These are phyloP conservation scores for Prinia subflava DNA, from an alignment of 2,113 vertebrate genomes.

Conservation along the genomic window DNA sequence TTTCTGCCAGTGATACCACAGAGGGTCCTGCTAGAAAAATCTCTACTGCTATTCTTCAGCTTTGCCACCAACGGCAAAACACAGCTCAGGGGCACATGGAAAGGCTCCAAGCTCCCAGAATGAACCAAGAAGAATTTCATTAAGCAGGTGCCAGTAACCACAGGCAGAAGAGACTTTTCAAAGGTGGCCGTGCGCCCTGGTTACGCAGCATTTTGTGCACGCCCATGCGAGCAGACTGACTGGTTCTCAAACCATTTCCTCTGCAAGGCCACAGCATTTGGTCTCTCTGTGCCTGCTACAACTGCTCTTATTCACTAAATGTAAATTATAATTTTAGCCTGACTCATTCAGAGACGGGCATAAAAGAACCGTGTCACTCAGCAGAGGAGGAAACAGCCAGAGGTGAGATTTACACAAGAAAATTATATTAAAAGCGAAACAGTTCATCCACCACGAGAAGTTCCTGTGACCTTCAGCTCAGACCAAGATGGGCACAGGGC, in stretches of 20 bases:
- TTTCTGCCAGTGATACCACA: not conserved
- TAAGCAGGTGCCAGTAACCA: not conserved
- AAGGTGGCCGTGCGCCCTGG: rapidly evolving
- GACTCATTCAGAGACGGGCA: not conserved
- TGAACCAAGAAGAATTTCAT: not conserved
- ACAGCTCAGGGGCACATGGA: not conserved
- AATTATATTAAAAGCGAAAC: not conserved
- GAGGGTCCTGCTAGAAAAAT: not conserved
- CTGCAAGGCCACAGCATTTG: not conserved
- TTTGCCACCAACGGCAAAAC: not conserved
- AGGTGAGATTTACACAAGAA: not conserved
- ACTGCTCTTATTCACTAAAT: not conserved
- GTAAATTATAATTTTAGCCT: not conserved
- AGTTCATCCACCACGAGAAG: rapidly evolving
- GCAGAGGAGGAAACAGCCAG: not conserved
- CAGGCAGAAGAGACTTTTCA: not conserved
- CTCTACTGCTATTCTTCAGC: rapidly evolving
- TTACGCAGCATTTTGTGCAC: rapidly evolving
- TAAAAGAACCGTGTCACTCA: rapidly evolving
- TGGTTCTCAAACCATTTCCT: not conserved
- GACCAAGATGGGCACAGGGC: not conserved
- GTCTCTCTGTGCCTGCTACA: not conserved
- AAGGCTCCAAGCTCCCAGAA: rapidly evolving
- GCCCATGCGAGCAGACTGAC: not conserved
- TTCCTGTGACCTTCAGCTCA: not conserved